Evolutionary conservation across 2,888 invertebrate species (phyloP).

Genomic region (Diabrotica balteata): DNA sequence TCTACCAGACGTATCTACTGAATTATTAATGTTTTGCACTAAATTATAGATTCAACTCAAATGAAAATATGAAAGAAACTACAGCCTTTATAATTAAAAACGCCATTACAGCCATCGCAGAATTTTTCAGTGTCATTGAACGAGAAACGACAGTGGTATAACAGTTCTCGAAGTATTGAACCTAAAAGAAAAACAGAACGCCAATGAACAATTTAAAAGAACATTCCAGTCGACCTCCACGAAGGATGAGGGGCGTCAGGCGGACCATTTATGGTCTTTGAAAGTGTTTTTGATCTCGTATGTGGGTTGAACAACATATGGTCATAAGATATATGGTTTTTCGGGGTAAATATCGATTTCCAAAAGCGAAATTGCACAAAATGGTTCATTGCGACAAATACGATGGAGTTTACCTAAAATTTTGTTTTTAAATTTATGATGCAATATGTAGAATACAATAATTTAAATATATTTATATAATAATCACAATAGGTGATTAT

Average conservation of each 20-base stretch:
- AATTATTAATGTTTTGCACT: too few relatives aligned
- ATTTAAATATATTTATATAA: too few relatives aligned
- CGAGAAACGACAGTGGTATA: not conserved
- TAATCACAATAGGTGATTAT: too few relatives aligned
- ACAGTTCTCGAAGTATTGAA: not conserved
- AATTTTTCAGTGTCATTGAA: not conserved
- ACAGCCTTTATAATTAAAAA: too few relatives aligned
- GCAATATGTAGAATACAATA: too few relatives aligned
- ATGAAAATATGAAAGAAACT: too few relatives aligned
- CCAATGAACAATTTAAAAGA: conserved; percentile 24
- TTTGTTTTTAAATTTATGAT: too few relatives aligned
- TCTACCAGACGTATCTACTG: too few relatives aligned
- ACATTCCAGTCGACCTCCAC: conserved; percentile 41
- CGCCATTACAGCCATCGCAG: too few relatives aligned
- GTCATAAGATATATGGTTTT: conserved; percentile 38
- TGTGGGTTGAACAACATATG: conserved; percentile 51
- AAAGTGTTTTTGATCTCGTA: conserved; percentile 50
- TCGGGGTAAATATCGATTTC: conserved; percentile 7
- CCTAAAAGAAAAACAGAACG: conserved; percentile 3
- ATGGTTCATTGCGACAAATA: not conserved
- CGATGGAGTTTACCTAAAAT: too few relatives aligned
- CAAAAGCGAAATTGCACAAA: conserved; percentile 4
- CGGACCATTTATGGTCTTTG: conserved; percentile 47
- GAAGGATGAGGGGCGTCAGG: conserved; percentile 45
- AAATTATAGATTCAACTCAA: too few relatives aligned